phyloP scores from a whole-genome alignment of 1,140 invertebrate species.

The Babylonia areolata region DNA sequence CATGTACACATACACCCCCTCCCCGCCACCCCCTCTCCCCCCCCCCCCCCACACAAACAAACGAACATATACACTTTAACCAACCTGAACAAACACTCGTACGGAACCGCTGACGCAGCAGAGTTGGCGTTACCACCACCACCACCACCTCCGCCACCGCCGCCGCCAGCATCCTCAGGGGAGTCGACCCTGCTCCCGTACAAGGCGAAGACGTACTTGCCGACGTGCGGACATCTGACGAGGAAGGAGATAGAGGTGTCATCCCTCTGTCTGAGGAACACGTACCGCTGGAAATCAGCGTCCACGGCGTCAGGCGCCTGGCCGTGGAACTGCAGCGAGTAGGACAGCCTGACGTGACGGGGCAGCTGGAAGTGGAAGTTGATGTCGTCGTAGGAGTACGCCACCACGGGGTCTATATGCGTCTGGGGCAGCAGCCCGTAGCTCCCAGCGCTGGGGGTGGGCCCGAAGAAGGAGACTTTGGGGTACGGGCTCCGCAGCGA shows the following conservation, averaged over 20 bases:
- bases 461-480: slow-evolving; percentile 70
- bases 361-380: slow-evolving; percentile 66
- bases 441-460: slow-evolving; percentile 61
- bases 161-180: slow-evolving; percentile 24
- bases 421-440: slow-evolving; percentile 66
- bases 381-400: slow-evolving; percentile 68
- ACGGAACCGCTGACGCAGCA: slow-evolving; percentile 39
- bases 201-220: slow-evolving; percentile 72
- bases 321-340: slow-evolving; percentile 67
- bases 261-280: slow-evolving; percentile 66
- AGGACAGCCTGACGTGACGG: slow-evolving; percentile 61
- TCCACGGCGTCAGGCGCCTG: slow-evolving; percentile 59
- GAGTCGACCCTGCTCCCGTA: slow-evolving; percentile 62
- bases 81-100: slow-evolving; percentile 67
- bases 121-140: not conserved
- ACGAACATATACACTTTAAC: not conserved
- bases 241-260: slow-evolving; percentile 64
- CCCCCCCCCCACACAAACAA: not conserved
- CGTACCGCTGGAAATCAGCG: slow-evolving; percentile 70
- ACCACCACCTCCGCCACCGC: not conserved
- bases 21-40: not conserved
- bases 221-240: slow-evolving; percentile 70
- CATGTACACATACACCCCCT: not conserved
- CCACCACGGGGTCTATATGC: slow-evolving; percentile 70
- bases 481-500: slow-evolving; percentile 65